phyloP scores from a whole-genome alignment of 2,797 vertebrate genomes.

The Crypturellus tataupa region DNA sequence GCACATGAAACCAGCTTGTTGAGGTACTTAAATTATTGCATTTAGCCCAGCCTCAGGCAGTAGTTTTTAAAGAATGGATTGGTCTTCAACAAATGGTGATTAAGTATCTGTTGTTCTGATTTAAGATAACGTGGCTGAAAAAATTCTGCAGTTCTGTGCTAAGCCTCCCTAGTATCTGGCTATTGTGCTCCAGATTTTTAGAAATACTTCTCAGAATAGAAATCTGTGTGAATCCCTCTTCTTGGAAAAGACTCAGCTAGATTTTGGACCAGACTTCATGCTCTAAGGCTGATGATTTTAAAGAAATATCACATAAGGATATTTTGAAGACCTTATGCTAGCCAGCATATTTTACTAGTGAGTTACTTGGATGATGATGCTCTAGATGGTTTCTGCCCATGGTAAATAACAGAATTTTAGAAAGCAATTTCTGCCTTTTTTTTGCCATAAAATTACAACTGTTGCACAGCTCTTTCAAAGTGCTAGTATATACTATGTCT shows the following conservation, averaged over 20 bases:
- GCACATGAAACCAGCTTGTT: neutral
- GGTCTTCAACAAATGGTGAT: accelerated
- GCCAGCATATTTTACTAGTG: neutral
- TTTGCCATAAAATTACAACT: neutral
- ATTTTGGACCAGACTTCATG: neutral
- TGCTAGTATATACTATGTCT: neutral
- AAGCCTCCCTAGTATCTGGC: neutral
- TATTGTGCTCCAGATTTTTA: neutral
- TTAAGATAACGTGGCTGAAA: neutral
- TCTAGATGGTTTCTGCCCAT: neutral
- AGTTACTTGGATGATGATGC: neutral
- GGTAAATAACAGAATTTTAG: neutral
- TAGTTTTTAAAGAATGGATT: neutral
- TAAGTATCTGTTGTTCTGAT: neutral
- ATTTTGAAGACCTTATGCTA: neutral
- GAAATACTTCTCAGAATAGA: neutral
- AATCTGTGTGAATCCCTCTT: neutral
- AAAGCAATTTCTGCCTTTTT: neutral
- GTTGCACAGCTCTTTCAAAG: neutral
- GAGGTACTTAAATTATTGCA: neutral
- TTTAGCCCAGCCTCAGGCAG: neutral
- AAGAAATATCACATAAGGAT: neutral
- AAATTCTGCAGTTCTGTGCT: accelerated
- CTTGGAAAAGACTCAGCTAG: neutral
- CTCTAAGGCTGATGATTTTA: neutral